These are phyloP conservation scores for Hydrochoerus hydrochaeris DNA, from an alignment of 2,113 vertebrate species.

Conservation along the genomic window DNA sequence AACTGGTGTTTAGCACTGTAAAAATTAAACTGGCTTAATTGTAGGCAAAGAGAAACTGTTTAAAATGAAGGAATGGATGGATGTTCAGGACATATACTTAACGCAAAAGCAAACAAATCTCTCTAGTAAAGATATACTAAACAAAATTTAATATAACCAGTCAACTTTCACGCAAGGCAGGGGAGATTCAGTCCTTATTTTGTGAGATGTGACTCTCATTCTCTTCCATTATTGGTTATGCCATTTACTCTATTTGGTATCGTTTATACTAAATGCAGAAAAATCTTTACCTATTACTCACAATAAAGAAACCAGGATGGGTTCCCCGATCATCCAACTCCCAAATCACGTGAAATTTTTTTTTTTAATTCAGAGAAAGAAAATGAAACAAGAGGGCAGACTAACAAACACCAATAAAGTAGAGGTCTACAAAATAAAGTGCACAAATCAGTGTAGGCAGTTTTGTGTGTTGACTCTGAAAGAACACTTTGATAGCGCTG, in stretches of 20 bases:
- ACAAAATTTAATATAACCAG: constrained; percentile 68
- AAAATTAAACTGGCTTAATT: constrained; percentile 37
- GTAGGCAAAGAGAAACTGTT: neutral
- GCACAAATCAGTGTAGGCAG: neutral
- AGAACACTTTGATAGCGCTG: neutral
- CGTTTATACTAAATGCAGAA: neutral
- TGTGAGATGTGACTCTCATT: neutral
- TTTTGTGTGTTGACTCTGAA: neutral
- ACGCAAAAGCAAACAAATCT: constrained; percentile 63
- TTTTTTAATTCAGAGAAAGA: neutral
- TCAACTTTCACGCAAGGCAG: constrained; percentile 61
- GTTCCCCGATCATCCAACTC: neutral
- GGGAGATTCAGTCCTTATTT: constrained; percentile 66
- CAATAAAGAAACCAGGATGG: neutral
- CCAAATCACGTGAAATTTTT: neutral
- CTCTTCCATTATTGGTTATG: neutral
- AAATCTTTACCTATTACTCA: neutral
- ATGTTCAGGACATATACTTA: constrained; percentile 42
- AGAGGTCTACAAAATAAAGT: neutral
- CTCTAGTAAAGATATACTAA: constrained; percentile 64
- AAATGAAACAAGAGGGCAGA: neutral
- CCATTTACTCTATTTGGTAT: neutral
- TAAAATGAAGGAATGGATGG: constrained; percentile 49
- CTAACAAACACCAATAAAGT: neutral
- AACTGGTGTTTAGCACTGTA: constrained; percentile 50